Evolutionary conservation across 35 echinoderm and acorn worm genomes (phyloP).

Genomic region (Apostichopus japonicus): DNA sequence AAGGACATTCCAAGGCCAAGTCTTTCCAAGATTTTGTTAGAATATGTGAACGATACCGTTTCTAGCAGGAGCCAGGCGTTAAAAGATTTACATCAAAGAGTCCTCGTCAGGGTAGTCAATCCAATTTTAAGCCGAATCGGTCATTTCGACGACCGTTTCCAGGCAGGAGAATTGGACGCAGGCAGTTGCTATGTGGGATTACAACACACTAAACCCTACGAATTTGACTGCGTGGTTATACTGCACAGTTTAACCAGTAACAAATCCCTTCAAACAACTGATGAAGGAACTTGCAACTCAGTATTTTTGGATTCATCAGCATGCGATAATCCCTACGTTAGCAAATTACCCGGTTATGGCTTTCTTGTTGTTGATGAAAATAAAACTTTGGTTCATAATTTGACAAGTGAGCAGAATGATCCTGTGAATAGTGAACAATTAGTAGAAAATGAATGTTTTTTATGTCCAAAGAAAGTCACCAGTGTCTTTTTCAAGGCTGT

Average conservation of each 20-base stretch:
- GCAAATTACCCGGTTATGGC: conserved; percentile 54
- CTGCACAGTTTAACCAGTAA: conserved; percentile 35
- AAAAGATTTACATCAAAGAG: background rate
- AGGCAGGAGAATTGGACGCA: conserved; percentile 16
- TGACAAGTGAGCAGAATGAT: conserved; percentile 32
- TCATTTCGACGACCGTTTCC: conserved; percentile 68
- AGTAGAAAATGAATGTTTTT: conserved; percentile 24
- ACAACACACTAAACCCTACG: conserved; percentile 16
- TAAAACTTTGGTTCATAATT: conserved; percentile 52
- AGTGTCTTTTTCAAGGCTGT: conserved; percentile 18
- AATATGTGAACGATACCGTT: conserved; percentile 11
- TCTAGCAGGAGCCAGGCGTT: background rate
- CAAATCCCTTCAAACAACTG: conserved; percentile 11
- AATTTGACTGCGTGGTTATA: conserved; percentile 45
- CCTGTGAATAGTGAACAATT: conserved; percentile 11
- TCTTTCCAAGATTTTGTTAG: conserved; percentile 40
- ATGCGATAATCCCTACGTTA: conserved; percentile 69
- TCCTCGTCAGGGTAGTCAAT: conserved; percentile 54
- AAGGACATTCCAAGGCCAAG: conserved; percentile 14
- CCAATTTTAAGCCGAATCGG: conserved; percentile 59
- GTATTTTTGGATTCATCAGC: conserved; percentile 56
- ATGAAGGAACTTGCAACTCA: background rate
- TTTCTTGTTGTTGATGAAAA: conserved; percentile 38
- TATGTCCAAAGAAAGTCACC: conserved; percentile 48
- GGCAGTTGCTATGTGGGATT: conserved; percentile 61